These are phyloP conservation scores for Neoitamus cyanurus DNA, from an alignment of 2,888 invertebrate species.

Conservation along the genomic window DNA sequence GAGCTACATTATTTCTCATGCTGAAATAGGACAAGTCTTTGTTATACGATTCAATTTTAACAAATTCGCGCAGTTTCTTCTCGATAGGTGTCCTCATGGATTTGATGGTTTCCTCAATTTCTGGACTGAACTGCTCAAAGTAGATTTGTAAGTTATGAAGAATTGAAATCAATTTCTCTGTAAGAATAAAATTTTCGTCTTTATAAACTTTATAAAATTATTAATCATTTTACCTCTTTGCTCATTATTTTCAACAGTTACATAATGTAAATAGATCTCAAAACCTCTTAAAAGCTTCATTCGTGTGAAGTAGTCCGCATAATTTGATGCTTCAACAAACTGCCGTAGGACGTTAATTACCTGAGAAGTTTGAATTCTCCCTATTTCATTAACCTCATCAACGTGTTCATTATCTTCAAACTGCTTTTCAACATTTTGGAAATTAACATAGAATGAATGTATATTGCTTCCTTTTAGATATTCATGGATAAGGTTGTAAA, in stretches of 20 bases:
- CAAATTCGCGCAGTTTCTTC: constrained; percentile 90
- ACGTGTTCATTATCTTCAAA: constrained; percentile 58
- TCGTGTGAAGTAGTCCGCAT: constrained; percentile 86
- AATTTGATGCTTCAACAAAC: constrained; percentile 84
- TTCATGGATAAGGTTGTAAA: constrained; percentile 78
- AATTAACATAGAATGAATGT: constrained; percentile 57
- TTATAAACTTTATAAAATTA: neutral
- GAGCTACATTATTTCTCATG: constrained; percentile 87
- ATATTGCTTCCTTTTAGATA: constrained; percentile 67
- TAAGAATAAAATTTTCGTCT: neutral
- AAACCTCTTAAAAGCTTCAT: constrained; percentile 82
- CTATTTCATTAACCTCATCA: neutral
- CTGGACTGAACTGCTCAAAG: constrained; percentile 80
- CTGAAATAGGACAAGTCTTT: constrained; percentile 95
- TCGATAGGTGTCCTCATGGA: constrained; percentile 84
- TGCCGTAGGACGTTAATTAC: constrained; percentile 74
- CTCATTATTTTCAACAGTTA: constrained; percentile 55
- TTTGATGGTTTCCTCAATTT: constrained; percentile 74
- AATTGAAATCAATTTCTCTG: constrained; percentile 69
- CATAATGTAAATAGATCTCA: constrained; percentile 80
- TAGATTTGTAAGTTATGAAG: constrained; percentile 87
- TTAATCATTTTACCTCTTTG: constrained; percentile 67
- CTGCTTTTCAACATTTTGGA: constrained; percentile 58
- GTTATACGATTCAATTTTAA: constrained; percentile 95
- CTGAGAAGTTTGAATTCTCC: constrained; percentile 53